phyloP scores from a whole-genome alignment of 2,113 vertebrate genomes.

The Oreotrochilus melanogaster region DNA sequence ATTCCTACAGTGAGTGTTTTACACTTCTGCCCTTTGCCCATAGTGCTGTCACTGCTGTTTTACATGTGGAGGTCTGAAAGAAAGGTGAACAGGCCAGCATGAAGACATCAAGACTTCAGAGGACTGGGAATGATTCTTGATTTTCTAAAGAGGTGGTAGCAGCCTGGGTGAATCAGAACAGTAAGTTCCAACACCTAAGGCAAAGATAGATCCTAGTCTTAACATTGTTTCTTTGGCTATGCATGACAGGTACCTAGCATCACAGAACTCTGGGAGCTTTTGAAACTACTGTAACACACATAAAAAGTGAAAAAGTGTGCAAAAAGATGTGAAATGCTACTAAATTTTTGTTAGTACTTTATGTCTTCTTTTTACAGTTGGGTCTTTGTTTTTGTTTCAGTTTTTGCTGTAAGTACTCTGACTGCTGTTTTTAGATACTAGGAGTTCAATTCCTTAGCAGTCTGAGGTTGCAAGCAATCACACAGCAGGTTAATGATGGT shows the following conservation, averaged over 20 bases:
- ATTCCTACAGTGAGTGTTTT: background rate
- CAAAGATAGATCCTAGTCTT: background rate
- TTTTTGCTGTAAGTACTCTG: background rate
- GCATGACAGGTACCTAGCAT: background rate
- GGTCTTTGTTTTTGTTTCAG: background rate
- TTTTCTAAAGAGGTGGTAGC: background rate
- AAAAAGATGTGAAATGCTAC: background rate
- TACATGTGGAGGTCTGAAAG: background rate
- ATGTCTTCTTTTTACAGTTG: background rate
- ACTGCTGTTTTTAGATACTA: background rate
- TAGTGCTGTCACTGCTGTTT: background rate
- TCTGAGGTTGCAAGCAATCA: background rate
- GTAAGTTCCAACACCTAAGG: background rate
- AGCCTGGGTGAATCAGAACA: background rate
- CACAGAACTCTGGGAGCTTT: background rate
- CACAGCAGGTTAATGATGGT: background rate
- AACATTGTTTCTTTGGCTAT: background rate
- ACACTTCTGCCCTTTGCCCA: background rate
- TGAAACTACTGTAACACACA: background rate
- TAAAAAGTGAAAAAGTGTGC: background rate
- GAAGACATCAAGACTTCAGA: background rate
- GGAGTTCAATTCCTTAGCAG: background rate
- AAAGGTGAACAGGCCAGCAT: background rate
- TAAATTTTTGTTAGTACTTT: background rate
- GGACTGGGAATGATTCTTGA: background rate